These are phyloP conservation scores for Mixornis gularis DNA, from an alignment of 2,113 vertebrate species.

Conservation along the genomic window DNA sequence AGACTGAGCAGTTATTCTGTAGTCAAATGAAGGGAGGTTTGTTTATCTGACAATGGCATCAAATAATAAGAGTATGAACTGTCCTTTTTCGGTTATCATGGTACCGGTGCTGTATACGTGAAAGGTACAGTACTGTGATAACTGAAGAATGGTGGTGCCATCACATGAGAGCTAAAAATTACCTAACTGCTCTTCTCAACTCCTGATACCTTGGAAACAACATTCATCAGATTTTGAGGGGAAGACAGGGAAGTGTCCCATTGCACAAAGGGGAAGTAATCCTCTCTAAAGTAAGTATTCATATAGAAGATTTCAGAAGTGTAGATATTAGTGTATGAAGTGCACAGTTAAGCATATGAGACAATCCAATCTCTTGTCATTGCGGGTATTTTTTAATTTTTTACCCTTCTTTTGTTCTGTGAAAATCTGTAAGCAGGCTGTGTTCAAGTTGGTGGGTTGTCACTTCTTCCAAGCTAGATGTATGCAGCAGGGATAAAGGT, in stretches of 20 bases:
- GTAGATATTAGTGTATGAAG: not conserved
- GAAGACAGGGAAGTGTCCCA: not conserved
- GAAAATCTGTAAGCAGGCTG: not conserved
- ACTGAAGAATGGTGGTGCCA: conserved; percentile 99
- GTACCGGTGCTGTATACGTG: conserved; percentile 97
- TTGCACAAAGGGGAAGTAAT: not conserved
- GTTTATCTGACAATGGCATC: not conserved
- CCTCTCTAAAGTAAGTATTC: not conserved
- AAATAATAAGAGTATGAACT: conserved; percentile 81
- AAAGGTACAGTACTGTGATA: conserved; percentile 99
- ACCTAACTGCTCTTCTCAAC: not conserved
- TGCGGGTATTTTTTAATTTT: not conserved
- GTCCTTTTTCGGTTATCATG: conserved; percentile 99
- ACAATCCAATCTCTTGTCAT: not conserved
- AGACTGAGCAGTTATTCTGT: not conserved
- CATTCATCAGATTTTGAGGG: not conserved
- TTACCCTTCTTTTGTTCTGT: not conserved
- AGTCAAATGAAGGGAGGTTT: not conserved
- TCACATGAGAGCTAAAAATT: conserved; percentile 69
- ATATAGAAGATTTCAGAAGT: not conserved
- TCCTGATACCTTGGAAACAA: not conserved
- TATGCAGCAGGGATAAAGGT: not conserved
- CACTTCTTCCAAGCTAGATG: not conserved
- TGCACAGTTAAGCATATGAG: not conserved
- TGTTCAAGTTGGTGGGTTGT: not conserved